These are phyloP conservation scores for Eretmocerus hayati DNA, from an alignment of 2,888 invertebrate species.

Conservation along the genomic window DNA sequence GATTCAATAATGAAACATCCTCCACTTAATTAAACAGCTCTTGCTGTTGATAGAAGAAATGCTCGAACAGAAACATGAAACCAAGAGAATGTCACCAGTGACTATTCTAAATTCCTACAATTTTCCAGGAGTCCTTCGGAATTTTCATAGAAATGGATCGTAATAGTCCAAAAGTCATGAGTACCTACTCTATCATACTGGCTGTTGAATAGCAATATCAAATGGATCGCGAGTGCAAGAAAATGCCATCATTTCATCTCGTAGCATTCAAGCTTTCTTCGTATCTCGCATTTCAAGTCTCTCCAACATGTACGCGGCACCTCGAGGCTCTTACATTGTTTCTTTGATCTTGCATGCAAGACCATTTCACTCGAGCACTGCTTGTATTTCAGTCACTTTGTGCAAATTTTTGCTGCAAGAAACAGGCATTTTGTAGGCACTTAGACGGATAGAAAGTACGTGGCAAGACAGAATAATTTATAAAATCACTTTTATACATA, in stretches of 20 bases:
- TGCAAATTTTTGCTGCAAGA: slow-evolving; percentile 4
- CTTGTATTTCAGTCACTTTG: slow-evolving; percentile 11
- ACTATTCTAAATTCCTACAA: too few species aligned
- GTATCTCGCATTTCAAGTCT: neutral
- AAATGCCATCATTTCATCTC: slow-evolving; percentile 13
- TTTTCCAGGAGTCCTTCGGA: too few species aligned
- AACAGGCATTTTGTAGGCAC: neutral
- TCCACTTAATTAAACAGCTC: too few species aligned
- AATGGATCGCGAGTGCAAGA: neutral
- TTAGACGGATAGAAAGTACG: neutral
- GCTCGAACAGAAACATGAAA: too few species aligned
- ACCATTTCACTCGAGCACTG: slow-evolving; percentile 10
- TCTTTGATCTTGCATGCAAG: slow-evolving; percentile 19
- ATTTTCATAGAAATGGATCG: too few species aligned
- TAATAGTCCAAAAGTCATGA: too few species aligned
- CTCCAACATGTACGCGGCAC: slow-evolving; percentile 3
- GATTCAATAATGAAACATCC: too few species aligned
- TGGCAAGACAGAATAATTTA: slow-evolving; percentile 17
- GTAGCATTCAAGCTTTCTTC: neutral
- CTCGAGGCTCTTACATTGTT: slow-evolving; percentile 4
- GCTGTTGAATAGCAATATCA: too few species aligned
- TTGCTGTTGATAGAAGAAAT: too few species aligned
- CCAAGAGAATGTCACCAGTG: too few species aligned
- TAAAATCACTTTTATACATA: too few species aligned
- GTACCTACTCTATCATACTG: too few species aligned